phyloP scores from a whole-genome alignment of 2,888 invertebrate genomes.

The Pseudolycoriella hygida region DNA sequence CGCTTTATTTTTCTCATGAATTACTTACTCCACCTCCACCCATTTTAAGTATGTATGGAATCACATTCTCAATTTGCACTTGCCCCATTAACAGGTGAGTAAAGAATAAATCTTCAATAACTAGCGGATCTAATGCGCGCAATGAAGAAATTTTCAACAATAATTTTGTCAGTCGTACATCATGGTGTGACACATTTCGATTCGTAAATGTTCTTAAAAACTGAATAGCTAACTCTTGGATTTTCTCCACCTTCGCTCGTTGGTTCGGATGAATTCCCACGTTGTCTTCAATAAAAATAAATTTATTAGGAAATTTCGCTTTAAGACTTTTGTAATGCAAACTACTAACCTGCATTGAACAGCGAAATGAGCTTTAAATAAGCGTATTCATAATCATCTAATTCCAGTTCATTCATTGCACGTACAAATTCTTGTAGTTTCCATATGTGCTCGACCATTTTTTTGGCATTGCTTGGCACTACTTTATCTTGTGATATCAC shows the following conservation, averaged over 20 bases:
- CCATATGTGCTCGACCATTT: conserved; percentile 61
- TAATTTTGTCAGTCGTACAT: conserved; percentile 33
- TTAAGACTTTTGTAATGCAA: conserved; percentile 10
- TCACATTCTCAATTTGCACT: conserved; percentile 87
- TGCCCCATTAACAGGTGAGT: conserved; percentile 78
- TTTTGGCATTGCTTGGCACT: conserved; percentile 53
- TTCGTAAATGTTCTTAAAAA: conserved; percentile 5
- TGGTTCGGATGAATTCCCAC: conserved; percentile 15
- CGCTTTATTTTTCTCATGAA: neutral
- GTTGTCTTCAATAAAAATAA: conserved; percentile 26
- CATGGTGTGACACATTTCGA: conserved; percentile 13
- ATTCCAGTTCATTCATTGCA: conserved; percentile 51
- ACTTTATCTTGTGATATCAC: conserved; percentile 46
- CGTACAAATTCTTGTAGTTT: conserved; percentile 69
- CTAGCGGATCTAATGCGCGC: conserved; percentile 50
- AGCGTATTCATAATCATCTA: conserved; percentile 74
- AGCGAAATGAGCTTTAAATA: conserved; percentile 70
- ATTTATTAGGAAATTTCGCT: neutral
- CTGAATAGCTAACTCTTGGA: conserved; percentile 1
- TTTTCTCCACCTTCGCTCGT: conserved; percentile 3
- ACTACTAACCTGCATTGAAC: conserved; percentile 56
- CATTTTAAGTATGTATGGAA: conserved; percentile 69
- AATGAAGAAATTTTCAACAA: conserved; percentile 46
- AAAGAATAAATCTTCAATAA: conserved; percentile 84
- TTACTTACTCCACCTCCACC: conserved; percentile 12